These are phyloP conservation scores for Nematopogon swammerdamellus DNA, from an alignment of 2,888 invertebrate species.

Conservation along the genomic window DNA sequence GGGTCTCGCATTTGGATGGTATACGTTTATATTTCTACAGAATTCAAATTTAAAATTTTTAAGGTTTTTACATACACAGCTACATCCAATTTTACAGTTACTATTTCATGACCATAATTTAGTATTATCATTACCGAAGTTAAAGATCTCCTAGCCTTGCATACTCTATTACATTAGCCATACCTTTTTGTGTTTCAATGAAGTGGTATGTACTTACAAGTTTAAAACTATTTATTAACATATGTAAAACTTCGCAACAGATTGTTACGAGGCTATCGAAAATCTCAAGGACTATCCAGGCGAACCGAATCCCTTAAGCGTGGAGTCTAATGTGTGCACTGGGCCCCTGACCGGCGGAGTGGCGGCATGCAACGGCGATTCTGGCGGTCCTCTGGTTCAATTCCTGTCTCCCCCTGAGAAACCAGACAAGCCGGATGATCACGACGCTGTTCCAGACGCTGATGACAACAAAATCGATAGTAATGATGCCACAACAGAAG, in stretches of 20 bases:
- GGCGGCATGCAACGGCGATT: slow-evolving; percentile 55
- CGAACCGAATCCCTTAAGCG: slow-evolving; percentile 37
- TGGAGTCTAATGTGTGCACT: slow-evolving; percentile 48
- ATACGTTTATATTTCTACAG: too few species aligned
- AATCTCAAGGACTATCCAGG: slow-evolving; percentile 21
- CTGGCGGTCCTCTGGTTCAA: slow-evolving; percentile 50
- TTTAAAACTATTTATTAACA: too few species aligned
- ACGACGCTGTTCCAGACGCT: slow-evolving; percentile 1
- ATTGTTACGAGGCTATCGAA: slow-evolving; percentile 38
- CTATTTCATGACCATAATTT: too few species aligned
- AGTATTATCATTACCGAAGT: too few species aligned
- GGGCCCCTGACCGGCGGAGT: slow-evolving; percentile 45
- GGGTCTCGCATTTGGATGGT: too few species aligned
- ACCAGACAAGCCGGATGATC: slow-evolving; percentile 3
- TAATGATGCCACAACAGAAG: slow-evolving; percentile 9
- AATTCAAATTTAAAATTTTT: too few species aligned
- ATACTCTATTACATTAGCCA: too few species aligned
- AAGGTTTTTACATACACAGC: too few species aligned
- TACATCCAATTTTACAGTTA: too few species aligned
- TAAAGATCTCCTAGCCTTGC: too few species aligned
- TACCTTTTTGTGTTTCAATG: too few species aligned
- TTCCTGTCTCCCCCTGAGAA: slow-evolving; percentile 12
- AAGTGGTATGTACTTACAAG: too few species aligned
- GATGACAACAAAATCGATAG: slow-evolving; percentile 9
- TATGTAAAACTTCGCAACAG: slow-evolving; percentile 21